Evolutionary conservation across 2,888 invertebrate genomes (phyloP).

Genomic region (Thereva unica): DNA sequence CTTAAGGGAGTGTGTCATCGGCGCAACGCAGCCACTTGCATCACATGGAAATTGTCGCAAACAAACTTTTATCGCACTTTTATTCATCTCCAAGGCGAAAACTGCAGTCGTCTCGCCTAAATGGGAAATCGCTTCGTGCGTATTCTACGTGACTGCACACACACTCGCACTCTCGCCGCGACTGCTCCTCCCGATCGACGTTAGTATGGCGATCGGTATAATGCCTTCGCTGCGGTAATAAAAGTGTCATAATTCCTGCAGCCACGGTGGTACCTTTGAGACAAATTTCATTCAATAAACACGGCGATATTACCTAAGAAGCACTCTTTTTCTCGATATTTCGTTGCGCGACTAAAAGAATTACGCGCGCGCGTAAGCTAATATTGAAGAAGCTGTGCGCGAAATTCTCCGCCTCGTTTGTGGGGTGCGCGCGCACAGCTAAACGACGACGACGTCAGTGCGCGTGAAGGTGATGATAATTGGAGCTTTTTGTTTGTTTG

Average conservation of each 20-base stretch:
- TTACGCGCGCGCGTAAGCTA: background rate
- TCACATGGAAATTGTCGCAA: constrained; percentile 33
- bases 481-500: constrained; percentile 2
- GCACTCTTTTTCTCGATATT: no score
- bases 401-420: background rate
- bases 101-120: constrained; percentile 12
- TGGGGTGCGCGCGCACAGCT: background rate
- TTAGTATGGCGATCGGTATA: no score
- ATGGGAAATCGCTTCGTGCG: constrained; percentile 28
- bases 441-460: background rate
- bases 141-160: constrained; percentile 18
- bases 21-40: background rate
- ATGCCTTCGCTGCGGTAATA: no score
- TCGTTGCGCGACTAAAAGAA: no score
- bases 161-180: no score
- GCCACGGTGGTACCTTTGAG: no score
- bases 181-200: background rate
- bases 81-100: constrained; percentile 34
- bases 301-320: no score
- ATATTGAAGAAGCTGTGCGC: background rate
- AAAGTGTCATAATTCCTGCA: no score
- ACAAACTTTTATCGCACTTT: constrained; percentile 36
- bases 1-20: constrained; percentile 20
- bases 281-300: no score
- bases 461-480: constrained; percentile 34